Evolutionary conservation across 2,888 invertebrate genomes (phyloP), one percentile per base, ranked within the genome.

Genomic region (Drosophila rubida): DNA sequence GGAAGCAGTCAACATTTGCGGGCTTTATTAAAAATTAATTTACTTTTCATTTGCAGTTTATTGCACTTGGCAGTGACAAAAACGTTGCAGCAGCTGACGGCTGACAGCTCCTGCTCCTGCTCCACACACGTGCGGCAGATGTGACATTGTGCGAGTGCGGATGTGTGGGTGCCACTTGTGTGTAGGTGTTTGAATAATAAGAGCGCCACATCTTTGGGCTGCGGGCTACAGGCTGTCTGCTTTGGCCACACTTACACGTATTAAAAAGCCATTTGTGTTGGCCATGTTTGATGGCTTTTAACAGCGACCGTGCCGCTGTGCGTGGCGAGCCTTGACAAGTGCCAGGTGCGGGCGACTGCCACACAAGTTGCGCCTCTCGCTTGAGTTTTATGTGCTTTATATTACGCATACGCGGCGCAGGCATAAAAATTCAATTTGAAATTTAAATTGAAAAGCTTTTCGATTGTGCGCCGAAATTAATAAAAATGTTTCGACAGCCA

Each of bases 21-120:
- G 46, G 80, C 79, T 86, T 78, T 78, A 87, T 87, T 84, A 87
- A 87, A 87, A 84, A 86, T 87, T 83, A 83, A 87, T 87, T 86
- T 81, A 78, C 86, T 87, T 88, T 87, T 87, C 80, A 87, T 87
- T 87, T 87, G 77, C 80, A 83, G 83, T 85, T 85, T 82, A 87
- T 87, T 83, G 84, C 78, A 82, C 79, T 78, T 76, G 76, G 69
- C 81, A 75, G 65, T 75, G 78, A 67, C 78, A 80, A 64, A 71
- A 75, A 54, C 66, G 58, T 57, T 69, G 76, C 73, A 71, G 76
- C 70, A 72, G 78, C 68, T 71, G 73, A 67, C 55, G 22, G 14
- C 64, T 61, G 63, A 64, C 58, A 42, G 53, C 14, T 25, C 3
- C 9, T 6, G 6, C 49, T 14, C 53, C 14, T 8, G 30, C 50